Base-by-base conservation (phyloP, 2,113 vertebrate species). In the Illadopsis cleaveri region DNA sequence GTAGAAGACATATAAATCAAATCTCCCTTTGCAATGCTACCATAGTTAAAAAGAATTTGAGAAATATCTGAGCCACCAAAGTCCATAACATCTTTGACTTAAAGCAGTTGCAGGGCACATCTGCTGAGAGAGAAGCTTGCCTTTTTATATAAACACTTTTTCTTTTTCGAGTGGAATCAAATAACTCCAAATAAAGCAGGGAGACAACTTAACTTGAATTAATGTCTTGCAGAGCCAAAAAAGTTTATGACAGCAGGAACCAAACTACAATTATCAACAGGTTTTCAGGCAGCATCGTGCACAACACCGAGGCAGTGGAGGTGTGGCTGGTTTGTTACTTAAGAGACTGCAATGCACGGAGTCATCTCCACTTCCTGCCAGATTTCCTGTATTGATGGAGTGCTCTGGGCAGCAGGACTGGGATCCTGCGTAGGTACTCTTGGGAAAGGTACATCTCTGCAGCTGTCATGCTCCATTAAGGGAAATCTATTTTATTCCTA, bases 51-150 rank as follows among this genome's bases (percentile, higher is more conserved):
- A 62, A 89, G 71, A 88, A 71, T 81, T 78, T 75, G 20, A 78
- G 60, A 92, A 93, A 44, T 88, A 97, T 75, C 79, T 81, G 44
- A 86, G 71, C 81, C 79, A 94, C 82, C 31, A 11, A 87, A 94
- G 85, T 77, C 62, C 44, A 3, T 47, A 86, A 80, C 20, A 33
- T 88, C 71, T 92, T 81, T 71, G 54, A 83, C 47, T 93, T 65
- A 44, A 87, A 91, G 51, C 50, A 56, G 64, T 81, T 93, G 71
- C 1, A 9, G 28, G 37, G 11, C 88, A 83, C 56, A 83, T 90
- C 35, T 91, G 79, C 71, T 73, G 64, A 75, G 22, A 77, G 22
- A 79, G 20, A 24, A 88, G 44, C 64, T n/a, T 68, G 76, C 10
- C n/a, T 77, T 86, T 90, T 81, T 58, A 24, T 50, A 77, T 23